Percentiles rank a stretch among this genome's conserved stretches.
Conservation (phyloP, 1,140 invertebrate genomes). For the Bombus pascuorum region DNA sequence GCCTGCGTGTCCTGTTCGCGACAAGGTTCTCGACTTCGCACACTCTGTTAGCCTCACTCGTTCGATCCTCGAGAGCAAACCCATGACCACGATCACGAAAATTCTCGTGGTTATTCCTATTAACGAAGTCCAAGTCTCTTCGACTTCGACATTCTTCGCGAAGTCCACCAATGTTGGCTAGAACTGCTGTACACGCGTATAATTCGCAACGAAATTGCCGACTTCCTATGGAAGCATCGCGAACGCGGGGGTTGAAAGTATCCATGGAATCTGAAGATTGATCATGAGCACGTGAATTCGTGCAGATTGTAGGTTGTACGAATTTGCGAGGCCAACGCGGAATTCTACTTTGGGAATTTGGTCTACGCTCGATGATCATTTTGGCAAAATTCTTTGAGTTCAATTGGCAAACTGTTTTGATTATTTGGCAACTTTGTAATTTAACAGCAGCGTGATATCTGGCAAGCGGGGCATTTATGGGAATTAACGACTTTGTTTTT, state of each 20-base stretch:
- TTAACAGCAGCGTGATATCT: no score
- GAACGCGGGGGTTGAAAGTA: not conserved
- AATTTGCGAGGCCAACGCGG: not conserved
- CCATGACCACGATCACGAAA: not conserved
- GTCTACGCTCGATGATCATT: not conserved
- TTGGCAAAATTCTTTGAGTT: not conserved
- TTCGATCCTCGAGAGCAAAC: not conserved
- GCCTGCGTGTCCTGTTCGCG: slow-evolving; percentile 72
- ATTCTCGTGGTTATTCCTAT: not conserved
- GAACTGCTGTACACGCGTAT: not conserved
- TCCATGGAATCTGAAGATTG: slow-evolving; percentile 13
- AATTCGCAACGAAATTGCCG: not conserved
- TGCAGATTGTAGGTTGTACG: not conserved
- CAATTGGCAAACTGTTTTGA: not conserved
- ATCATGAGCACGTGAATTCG: slow-evolving; percentile 14
- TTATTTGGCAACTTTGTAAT: not conserved
- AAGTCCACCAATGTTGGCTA: not conserved
- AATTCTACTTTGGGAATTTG: not conserved
- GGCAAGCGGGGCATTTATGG: no score
- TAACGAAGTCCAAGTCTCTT: not conserved
- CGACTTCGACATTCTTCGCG: not conserved
- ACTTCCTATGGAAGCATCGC: not conserved
- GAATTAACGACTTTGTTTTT: no score
- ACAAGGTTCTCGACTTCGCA: slow-evolving; percentile 58
- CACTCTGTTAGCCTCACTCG: not conserved